Evolutionary conservation across 2,888 invertebrate species (phyloP), one percentile per base, ranked within the genome.

Genomic region (Linnaemya vulpina): DNA sequence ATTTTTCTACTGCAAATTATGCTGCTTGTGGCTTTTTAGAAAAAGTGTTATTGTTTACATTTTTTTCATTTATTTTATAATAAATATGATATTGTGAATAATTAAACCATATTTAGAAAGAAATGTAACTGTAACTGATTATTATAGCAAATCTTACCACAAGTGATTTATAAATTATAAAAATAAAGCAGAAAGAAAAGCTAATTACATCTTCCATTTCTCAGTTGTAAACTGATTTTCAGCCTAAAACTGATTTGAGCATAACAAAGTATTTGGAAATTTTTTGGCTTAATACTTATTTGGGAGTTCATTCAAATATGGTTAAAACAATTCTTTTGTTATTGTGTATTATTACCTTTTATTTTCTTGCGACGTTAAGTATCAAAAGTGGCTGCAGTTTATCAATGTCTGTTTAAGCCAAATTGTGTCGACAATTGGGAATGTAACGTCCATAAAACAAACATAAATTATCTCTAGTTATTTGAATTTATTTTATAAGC

Each of bases 21-120:
- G 30, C 2, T 30, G 2, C 3, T 30, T 30, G 30, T 30, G 30
- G 30, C 30, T 30, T 30, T 55, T 38, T 38, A 38, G 4, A 38
- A 20, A 20, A 15, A 30, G 30, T 38, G 1, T 22, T 53, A 7
- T 71, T 55, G 13, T 46, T 46, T 46, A 5, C 25, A n/a, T 17
- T 9, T 30, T n/a, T 15, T 11, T 11, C 20, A 70, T 53, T 35
- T 70, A 15, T 55, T 55, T 55, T 40, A 9, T 13, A 13, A 25
- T 1, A 25, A 53, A 53, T 22, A 11, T 25, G 13, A 22, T 70
- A 43, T 11, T 43, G 11, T 46, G 25, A 71, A n/a, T 30, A 71
- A 58, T 71, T 25, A 58, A 46, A 11, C 8, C 25, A 9, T 20
- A 46, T 46, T 73, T 40, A 58, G 25, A 25, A 58, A 43, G n/a